phyloP scores from a whole-genome alignment of 2,797 vertebrate genomes.

The Menidia menidia region DNA sequence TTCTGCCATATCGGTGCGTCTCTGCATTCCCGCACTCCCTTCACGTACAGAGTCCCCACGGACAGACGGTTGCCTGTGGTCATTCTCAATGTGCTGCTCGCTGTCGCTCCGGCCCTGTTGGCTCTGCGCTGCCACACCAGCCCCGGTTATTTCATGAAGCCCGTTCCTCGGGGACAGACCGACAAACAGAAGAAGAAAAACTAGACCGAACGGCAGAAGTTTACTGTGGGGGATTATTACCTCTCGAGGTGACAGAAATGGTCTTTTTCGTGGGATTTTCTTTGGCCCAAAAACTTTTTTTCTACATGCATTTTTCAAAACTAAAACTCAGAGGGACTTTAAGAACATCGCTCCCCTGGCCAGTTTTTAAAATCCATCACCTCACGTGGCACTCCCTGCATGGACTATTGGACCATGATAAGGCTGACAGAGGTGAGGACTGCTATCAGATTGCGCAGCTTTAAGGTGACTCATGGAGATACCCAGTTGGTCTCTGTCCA shows the following conservation, averaged over 20 bases:
- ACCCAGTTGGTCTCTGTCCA: constrained; percentile 24
- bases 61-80: constrained; percentile 86
- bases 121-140: constrained; percentile 84
- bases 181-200: constrained; percentile 81
- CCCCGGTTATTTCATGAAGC: constrained; percentile 86
- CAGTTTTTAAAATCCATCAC: constrained; percentile 41
- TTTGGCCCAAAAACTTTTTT: constrained; percentile 23
- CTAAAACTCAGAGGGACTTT: constrained; percentile 39
- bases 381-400: constrained; percentile 53
- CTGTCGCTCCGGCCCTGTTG: constrained; percentile 81
- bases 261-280: constrained; percentile 36
- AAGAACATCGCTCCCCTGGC: constrained; percentile 35
- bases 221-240: constrained; percentile 35
- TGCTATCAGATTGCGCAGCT: constrained; percentile 31
- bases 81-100: constrained; percentile 82
- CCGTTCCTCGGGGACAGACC: constrained; percentile 40
- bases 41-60: constrained; percentile 91
- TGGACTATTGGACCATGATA: constrained; percentile 80
- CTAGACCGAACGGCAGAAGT: constrained; percentile 52
- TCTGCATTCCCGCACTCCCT: constrained; percentile 89
- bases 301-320: constrained; percentile 7
- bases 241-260: constrained; percentile 25
- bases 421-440: constrained; percentile 57
- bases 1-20: constrained; percentile 94
- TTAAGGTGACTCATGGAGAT: constrained; percentile 54